Evolutionary conservation across 2,113 vertebrate genomes (phyloP), one percentile per base, ranked within the genome.

Genomic region (Leucoraja erinaceus): DNA sequence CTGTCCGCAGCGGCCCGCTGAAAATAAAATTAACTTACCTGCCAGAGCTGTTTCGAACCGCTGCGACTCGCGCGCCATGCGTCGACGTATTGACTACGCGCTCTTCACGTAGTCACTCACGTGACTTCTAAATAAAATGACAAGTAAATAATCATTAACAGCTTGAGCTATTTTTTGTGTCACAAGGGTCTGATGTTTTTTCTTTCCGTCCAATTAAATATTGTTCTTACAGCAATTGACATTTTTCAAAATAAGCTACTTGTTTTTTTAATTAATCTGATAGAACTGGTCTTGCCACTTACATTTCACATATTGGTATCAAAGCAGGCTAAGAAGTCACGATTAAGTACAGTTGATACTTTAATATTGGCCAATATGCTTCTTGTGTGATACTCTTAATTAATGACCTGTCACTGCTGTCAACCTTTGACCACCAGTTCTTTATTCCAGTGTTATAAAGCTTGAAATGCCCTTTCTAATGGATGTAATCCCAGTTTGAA

Each of bases 371-470:
- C 0, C 83, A 88, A 66, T 86, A 31, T 6, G 59, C 56, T 66
- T 66, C 59, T 8, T 88, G 28, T 66, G 59, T 88, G 83, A 88
- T 63, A 63, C 79, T 33, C 59, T 88, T 88, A 88, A 31, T 88
- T 63, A 63, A 63, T 63, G 28, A 66, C 28, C 59, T 66, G 83
- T 31, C 83, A 88, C n/a, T 63, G 16, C 83, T 18, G 28, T n/a
- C 59, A 33, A 31, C 83, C 28, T 63, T 66, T 63, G 83, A 16
- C 83, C 59, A 88, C 28, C 12, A 88, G 12, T 33, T 63, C 83
- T 66, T 33, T 63, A 61, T n/a, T 59, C 63, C 25, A 33, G 83
- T 88, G 12, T 11, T n/a, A 5, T n/a, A 84, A 59, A 84, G 56
- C 54, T n/a, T 88, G 83, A 63, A 18, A 63, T 63, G 28, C 16